Conservation (phyloP, 2,888 invertebrate genomes). For the Auanema sp. region DNA sequence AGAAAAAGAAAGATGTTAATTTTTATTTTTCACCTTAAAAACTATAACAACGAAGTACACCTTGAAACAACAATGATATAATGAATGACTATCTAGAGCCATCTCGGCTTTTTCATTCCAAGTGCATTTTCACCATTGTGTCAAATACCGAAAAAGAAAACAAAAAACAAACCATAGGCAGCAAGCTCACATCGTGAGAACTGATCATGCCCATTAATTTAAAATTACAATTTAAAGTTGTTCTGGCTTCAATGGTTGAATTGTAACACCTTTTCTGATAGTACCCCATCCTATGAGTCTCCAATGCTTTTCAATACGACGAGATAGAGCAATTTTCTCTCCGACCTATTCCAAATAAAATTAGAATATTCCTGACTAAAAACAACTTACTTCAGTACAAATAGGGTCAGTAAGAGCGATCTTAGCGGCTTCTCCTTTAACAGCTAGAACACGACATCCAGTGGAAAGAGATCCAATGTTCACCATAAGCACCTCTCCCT, state of each 20-base stretch:
- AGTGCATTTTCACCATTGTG: too few relatives aligned
- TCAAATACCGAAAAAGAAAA: too few relatives aligned
- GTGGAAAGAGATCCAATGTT: constrained; percentile 99
- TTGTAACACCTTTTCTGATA: constrained; percentile 93
- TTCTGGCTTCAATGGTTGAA: constrained; percentile 73
- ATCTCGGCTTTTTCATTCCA: too few relatives aligned
- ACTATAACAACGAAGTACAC: too few relatives aligned
- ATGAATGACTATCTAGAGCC: too few relatives aligned
- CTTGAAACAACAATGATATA: too few relatives aligned
- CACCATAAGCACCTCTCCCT: constrained; percentile 76
- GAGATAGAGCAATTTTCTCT: constrained; percentile 97
- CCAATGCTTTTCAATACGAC: constrained; percentile 99
- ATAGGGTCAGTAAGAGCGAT: constrained; percentile 92
- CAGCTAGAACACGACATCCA: constrained; percentile 73
- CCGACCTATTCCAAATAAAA: constrained; percentile 69
- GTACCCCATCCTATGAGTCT: constrained; percentile 99
- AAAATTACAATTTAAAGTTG: too few relatives aligned
- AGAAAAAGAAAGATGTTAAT: too few relatives aligned
- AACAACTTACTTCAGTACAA: constrained; percentile 79
- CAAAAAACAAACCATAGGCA: too few relatives aligned
- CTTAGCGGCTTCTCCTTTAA: constrained; percentile 73
- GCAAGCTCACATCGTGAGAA: too few relatives aligned
- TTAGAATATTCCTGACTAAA: neutral
- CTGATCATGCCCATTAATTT: too few relatives aligned
- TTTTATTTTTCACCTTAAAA: too few relatives aligned